Conservation (phyloP, 1,140 invertebrate species). For the Plectrocnemia conspersa region DNA sequence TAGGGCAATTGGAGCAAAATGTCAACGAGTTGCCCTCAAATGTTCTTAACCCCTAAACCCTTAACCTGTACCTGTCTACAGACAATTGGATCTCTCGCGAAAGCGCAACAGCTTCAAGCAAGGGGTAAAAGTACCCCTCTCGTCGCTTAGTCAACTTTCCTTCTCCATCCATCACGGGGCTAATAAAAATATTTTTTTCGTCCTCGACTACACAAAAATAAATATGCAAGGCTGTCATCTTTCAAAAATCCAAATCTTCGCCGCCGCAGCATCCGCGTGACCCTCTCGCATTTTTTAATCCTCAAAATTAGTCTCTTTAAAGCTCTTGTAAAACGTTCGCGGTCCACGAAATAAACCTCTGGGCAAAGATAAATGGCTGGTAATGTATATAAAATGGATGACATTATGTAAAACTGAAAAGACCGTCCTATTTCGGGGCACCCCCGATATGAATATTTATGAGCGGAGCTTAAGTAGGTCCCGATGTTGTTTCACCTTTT, state of each 20-base stretch:
- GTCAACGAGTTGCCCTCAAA: too few relatives aligned
- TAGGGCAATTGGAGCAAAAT: too few relatives aligned
- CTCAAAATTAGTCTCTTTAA: constrained; percentile 29
- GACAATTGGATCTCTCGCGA: neutral
- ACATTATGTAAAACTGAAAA: constrained; percentile 36
- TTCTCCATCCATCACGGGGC: neutral
- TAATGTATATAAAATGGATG: constrained; percentile 36
- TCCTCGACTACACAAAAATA: too few relatives aligned
- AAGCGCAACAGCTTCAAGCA: neutral
- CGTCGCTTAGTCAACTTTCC: neutral
- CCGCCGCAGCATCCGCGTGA: constrained; percentile 4
- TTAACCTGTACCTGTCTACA: neutral
- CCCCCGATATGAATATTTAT: constrained; percentile 36
- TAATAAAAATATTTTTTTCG: too few relatives aligned
- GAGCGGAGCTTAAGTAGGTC: constrained; percentile 28
- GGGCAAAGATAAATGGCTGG: constrained; percentile 31
- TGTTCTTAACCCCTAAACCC: too few relatives aligned
- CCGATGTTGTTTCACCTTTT: constrained; percentile 34
- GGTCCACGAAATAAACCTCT: constrained; percentile 14
- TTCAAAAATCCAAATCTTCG: neutral
- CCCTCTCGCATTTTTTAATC: constrained; percentile 28
- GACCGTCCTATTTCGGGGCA: constrained; percentile 26
- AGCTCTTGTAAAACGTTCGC: constrained; percentile 19
- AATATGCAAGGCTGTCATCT: too few relatives aligned
- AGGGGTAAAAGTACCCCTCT: neutral